A percentile compares a stretch with the other conserved stretches of the same genome.
phyloP scores from a whole-genome alignment of 2,113 vertebrate species.

The Abramis brama region DNA sequence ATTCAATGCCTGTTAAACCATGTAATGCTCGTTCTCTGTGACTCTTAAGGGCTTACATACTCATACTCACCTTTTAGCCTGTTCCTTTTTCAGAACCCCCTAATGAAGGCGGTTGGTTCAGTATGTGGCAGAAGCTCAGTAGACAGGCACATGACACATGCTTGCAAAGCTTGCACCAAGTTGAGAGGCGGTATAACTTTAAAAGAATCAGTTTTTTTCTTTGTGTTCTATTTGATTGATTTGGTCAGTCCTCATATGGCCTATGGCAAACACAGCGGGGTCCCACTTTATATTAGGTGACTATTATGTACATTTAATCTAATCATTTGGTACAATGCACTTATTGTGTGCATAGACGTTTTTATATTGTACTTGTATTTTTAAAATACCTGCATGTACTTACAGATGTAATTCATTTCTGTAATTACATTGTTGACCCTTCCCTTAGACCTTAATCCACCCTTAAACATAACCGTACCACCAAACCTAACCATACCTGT shows the following conservation, averaged over 20 bases:
- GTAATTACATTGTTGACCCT: no score
- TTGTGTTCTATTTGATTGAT: not conserved
- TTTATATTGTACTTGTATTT: no score
- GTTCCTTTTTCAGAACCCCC: not conserved
- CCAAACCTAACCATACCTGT: no score
- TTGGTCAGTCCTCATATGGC: not conserved
- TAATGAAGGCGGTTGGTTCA: constrained; percentile 9
- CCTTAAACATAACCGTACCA: no score
- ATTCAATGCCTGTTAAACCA: not conserved
- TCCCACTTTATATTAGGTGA: no score
- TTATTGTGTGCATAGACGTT: no score
- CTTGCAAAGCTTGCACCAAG: constrained; percentile 36
- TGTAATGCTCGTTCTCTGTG: not conserved
- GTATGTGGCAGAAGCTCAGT: constrained; percentile 2
- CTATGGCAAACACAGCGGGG: not conserved
- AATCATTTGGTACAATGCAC: no score
- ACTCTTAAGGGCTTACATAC: not conserved
- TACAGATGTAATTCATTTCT: no score
- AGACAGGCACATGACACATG: constrained; percentile 38
- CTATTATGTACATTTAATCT: no score
- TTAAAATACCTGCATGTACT: no score
- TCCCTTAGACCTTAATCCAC: no score
- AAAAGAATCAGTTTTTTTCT: constrained; percentile 32
- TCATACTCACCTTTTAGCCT: not conserved
- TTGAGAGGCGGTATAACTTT: constrained; percentile 26